Base-by-base conservation (phyloP, 2,113 vertebrate genomes). In the Phalacrocorax pelagicus region DNA sequence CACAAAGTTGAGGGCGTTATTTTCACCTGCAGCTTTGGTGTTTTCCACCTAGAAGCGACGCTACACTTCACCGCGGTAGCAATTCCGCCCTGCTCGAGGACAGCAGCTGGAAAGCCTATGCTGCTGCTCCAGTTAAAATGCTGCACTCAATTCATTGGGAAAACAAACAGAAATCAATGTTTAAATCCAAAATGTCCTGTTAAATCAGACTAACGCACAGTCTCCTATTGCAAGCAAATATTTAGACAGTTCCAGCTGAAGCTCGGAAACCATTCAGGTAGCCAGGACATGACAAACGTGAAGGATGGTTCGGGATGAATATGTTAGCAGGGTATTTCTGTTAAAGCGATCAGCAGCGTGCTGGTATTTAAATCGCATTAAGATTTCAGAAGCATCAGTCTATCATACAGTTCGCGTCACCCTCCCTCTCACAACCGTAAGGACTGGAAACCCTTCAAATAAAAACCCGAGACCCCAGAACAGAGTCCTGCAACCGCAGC, bases 161-260 rank as follows among this genome's bases (percentile, higher is more conserved):
- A 96, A 92, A 93, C 91, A 88, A 95, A 88, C 72, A 92, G 85
- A 81, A 97, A 95, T 94, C 94, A 80, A 57, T 57, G 82, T 59
- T 88, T 77, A 70, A 93, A 88, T 32, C 75, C 86, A 88, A 92
- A 90, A 62, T 0, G 14, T 36, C 85, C 94, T 8, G 62, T 44
- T 91, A 90, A 86, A 75, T 86, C 88, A 51, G n/a, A 59, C 51
- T 57, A 91, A 72, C 42, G 15, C 54, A 40, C 11, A 0, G 55
- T 46, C 70, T 58, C 61, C 74, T 24, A 72, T 52, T 1, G 2
- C 59, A 22, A 63, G 59, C 62, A 77, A 95, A 92, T 59, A 77
- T 83, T 82, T 42, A 85, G 72, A 73, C 69, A 87, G 80, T 6
- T 78, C 59, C 78, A 92, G 80, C 46, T n/a, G 65, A 81, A 82